Base-by-base conservation (phyloP, 2,113 vertebrate genomes). In the Apistogramma diplotaenia region DNA sequence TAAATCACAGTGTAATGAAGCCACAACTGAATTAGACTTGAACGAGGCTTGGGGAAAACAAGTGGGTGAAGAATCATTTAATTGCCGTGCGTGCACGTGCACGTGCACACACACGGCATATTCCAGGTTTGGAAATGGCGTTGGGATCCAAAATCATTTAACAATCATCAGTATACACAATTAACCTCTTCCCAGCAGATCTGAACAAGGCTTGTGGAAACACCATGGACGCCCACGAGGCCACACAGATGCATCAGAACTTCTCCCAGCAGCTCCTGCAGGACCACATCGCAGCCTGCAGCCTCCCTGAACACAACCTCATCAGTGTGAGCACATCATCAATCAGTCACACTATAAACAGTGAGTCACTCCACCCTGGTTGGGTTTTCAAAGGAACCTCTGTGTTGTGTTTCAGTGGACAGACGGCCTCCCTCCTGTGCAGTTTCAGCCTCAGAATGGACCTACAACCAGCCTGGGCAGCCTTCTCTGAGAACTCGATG, bases 211-310 rank as follows among this genome's bases (percentile, higher is more conserved):
- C 97, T 3, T 97, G 97, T 31, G 96, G 97, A 6, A 98, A 98
- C 0, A 96, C 95, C 70, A 97, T 97, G 54, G 97, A 98, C 0
- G 97, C 97, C 0, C 97, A 98, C 0, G 96, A 97, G 83, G 97
- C 96, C 0, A 96, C 97, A 0, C 97, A 98, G 91, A 98, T 98
- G 97, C 97, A 98, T 77, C 97, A 99, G 87, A 98, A 97, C 89
- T 97, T 99, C 92, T 98, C 97, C 0, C 97, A 99, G 89, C 97
- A 98, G 93, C 96, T 89, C 58, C 62, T 97, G 15, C 96, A 97
- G 89, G 97, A 97, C 81, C 97, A 98, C 93, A 97, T 97, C 0
- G 96, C 97, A 23, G 96, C 97, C 6, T 97, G 97, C 85, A 97
- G 97, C 93, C 96, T 97, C 76, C 96, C 96, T 0, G 96, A 97